Evolutionary conservation across 2,113 vertebrate species (phyloP), one percentile per base, ranked within the genome.

Genomic region (Hemibagrus wyckioides): DNA sequence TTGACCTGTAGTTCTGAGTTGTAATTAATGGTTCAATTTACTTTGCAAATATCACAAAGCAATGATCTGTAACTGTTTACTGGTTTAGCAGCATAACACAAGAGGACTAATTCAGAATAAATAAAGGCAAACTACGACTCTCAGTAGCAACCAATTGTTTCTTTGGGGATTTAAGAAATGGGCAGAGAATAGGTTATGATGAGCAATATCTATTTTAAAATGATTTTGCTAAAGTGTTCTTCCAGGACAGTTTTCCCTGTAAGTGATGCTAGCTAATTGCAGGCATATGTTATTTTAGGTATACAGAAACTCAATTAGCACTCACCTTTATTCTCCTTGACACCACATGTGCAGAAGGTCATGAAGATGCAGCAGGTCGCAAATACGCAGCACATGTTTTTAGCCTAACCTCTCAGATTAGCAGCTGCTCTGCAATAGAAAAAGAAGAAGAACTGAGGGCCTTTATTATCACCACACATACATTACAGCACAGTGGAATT

Each of bases 21-120:
- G 75, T 52, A 79, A 54, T 79, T 79, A 79, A 54, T 79, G 48
- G 48, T 52, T 52, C n/a, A 77, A 79, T 52, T 52, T 79, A 19
- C 48, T 79, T 52, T 52, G 75, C 14, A 77, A 52, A 77, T 77
- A 77, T 77, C 75, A 77, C 30, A 28, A 50, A 77, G 75, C 75
- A 77, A n/a, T 30, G 75, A 77, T 77, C 75, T 77, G 44, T 79
- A 76, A 76, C 41, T 28, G 39, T 76, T 48, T 30, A 65, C 81
- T 13, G 80, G 56, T 65, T 82, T 82, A 82, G 41, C 4, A 65
- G 59, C 17, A 48, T 82, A 48, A 77, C 25, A 82, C 81, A 63
- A 23, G 6, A 48, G 59, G 41, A 6, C 10, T 9, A 30, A 63
- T 82, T 65, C 3, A 30, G 39, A 15, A 21, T n/a, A 10, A 39